These are phyloP conservation scores for Zaprionus africanus DNA, from an alignment of 1,140 invertebrate genomes.

Conservation along the genomic window DNA sequence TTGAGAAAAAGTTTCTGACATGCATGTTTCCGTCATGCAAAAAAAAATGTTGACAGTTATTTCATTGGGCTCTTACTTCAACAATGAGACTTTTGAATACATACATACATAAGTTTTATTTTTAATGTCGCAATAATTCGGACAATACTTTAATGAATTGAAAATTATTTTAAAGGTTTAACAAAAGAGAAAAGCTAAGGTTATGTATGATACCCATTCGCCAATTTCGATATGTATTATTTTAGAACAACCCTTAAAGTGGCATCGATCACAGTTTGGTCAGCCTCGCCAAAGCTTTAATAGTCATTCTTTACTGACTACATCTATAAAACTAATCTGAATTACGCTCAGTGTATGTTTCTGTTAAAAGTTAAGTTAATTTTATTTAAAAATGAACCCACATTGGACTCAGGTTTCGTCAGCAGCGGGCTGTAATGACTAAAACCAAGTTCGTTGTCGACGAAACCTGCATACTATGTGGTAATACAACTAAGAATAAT, in stretches of 20 bases:
- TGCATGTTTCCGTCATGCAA: neutral
- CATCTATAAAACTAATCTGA: too few relatives aligned
- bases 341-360: too few relatives aligned
- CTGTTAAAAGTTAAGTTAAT: neutral
- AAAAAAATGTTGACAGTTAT: slow-evolving; percentile 1
- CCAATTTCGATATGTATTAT: too few relatives aligned
- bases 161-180: too few relatives aligned
- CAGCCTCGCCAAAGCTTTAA: too few relatives aligned
- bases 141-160: too few relatives aligned
- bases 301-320: too few relatives aligned
- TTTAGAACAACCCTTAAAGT: too few relatives aligned
- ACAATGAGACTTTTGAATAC: neutral
- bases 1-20: neutral
- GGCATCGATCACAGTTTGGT: too few relatives aligned
- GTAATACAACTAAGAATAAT: slow-evolving; percentile 63
- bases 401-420: slow-evolving; percentile 91
- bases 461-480: slow-evolving; percentile 94
- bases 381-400: slow-evolving; percentile 50
- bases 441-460: slow-evolving; percentile 93
- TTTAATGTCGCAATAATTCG: too few relatives aligned
- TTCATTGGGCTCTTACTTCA: neutral
- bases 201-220: too few relatives aligned
- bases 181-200: too few relatives aligned
- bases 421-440: slow-evolving; percentile 89
- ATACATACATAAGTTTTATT: neutral